Conservation (phyloP, 2,797 vertebrate genomes). For the Oreortyx pictus region DNA sequence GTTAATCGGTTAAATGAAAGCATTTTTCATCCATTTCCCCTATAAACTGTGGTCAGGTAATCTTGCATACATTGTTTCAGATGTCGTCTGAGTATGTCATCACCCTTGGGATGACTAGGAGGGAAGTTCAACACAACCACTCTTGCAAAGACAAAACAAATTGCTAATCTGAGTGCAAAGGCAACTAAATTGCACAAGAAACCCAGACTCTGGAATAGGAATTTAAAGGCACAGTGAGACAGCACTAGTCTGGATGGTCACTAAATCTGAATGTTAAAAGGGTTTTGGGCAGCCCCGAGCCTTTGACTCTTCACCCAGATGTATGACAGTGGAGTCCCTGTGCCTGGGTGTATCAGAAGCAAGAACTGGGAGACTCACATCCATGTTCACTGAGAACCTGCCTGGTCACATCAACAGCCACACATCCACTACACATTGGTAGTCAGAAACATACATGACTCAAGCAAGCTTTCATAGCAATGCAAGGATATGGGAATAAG, state of each 20-base stretch:
- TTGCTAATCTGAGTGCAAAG: constrained; percentile 53
- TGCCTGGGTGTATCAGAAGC: background rate
- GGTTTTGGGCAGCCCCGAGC: background rate
- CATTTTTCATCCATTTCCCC: constrained; percentile 78
- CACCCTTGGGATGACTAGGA: constrained; percentile 15
- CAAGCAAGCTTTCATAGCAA: background rate
- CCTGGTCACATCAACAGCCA: background rate
- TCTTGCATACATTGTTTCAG: constrained; percentile 72
- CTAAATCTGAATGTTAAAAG: background rate
- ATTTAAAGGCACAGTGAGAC: constrained; percentile 35
- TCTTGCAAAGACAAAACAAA: constrained; percentile 65
- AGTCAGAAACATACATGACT: background rate
- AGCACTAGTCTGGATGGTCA: background rate
- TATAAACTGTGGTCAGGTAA: constrained; percentile 77
- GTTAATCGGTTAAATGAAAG: constrained; percentile 82
- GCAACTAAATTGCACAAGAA: constrained; percentile 45
- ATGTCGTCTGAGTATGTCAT: constrained; percentile 68
- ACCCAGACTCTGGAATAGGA: constrained; percentile 10
- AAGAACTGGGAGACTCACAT: background rate
- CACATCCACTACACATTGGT: background rate
- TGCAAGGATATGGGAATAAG: background rate
- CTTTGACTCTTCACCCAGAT: background rate
- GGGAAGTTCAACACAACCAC: constrained; percentile 38
- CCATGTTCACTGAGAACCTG: background rate
- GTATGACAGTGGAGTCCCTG: background rate